Conservation (phyloP, 1,140 invertebrate genomes). For the Drosophila repletoides region DNA sequence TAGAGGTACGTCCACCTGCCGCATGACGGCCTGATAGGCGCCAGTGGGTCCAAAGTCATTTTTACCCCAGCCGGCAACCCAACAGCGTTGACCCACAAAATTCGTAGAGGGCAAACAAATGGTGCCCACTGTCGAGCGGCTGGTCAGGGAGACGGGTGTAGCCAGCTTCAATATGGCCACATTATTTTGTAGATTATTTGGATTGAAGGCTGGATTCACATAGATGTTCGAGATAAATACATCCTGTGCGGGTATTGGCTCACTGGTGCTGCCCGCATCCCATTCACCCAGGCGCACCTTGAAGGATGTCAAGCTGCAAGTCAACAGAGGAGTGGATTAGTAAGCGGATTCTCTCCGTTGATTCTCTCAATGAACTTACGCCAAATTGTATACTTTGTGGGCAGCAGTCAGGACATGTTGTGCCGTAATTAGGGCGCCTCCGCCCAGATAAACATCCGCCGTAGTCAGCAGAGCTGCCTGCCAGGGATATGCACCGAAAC, state of each 20-base stretch:
- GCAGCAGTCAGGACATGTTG: constrained; percentile 87
- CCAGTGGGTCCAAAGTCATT: constrained; percentile 87
- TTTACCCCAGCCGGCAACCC: constrained; percentile 92
- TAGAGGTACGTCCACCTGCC: constrained; percentile 88
- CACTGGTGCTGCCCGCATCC: constrained; percentile 85
- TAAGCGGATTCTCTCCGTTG: not conserved
- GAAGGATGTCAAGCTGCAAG: constrained; percentile 63
- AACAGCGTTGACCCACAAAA: constrained; percentile 87
- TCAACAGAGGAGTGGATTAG: constrained; percentile 1
- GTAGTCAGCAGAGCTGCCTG: constrained; percentile 83
- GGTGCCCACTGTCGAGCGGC: constrained; percentile 87
- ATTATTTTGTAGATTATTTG: constrained; percentile 87
- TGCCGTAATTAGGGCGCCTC: constrained; percentile 86
- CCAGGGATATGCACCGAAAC: constrained; percentile 78
- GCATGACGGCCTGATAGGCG: constrained; percentile 86
- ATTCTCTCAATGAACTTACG: constrained; percentile 83
- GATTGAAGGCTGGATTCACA: constrained; percentile 86
- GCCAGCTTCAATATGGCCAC: constrained; percentile 86
- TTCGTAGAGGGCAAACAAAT: constrained; percentile 86
- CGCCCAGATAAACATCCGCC: constrained; percentile 86
- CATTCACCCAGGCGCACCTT: constrained; percentile 88
- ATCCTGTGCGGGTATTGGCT: constrained; percentile 86
- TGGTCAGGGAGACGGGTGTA: constrained; percentile 84
- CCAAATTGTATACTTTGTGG: constrained; percentile 85
- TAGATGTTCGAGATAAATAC: constrained; percentile 84